Percentiles rank a stretch among this genome's conserved stretches.
Conservation (phyloP, 2,113 vertebrate genomes). For the Tyto alba region DNA sequence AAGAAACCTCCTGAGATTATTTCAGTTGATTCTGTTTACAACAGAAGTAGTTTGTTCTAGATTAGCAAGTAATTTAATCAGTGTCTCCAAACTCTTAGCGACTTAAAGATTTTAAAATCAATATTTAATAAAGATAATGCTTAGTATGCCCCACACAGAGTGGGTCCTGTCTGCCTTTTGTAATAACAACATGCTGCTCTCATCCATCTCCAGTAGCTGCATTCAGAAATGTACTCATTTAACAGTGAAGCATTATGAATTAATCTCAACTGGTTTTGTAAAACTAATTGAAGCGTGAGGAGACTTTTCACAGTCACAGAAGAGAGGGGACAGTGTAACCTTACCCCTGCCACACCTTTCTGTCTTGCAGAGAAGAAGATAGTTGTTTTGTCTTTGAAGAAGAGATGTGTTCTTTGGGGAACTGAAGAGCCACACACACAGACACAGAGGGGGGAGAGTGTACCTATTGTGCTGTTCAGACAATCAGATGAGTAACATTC, state of each 20-base stretch:
- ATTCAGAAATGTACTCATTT: neutral
- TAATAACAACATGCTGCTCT: neutral
- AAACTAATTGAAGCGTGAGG: neutral
- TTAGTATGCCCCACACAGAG: conserved; percentile 54
- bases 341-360: neutral
- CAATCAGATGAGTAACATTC: neutral
- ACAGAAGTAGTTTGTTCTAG: conserved; percentile 62
- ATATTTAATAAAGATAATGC: conserved; percentile 80
- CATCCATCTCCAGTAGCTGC: neutral
- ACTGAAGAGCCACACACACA: neutral
- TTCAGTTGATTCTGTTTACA: conserved; percentile 63
- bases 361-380: neutral
- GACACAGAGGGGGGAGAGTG: neutral
- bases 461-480: conserved; percentile 13
- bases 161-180: neutral
- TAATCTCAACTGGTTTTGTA: neutral
- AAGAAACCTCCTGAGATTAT: conserved; percentile 21
- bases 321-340: neutral
- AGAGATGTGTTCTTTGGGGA: neutral
- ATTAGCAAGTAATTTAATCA: conserved; percentile 74
- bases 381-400: conserved; percentile 3
- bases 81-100: conserved; percentile 58
- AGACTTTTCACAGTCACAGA: neutral
- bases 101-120: conserved; percentile 75
- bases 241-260: neutral